Base-by-base conservation (phyloP, 2,797 vertebrate species). In the Sebastes paucispinis region DNA sequence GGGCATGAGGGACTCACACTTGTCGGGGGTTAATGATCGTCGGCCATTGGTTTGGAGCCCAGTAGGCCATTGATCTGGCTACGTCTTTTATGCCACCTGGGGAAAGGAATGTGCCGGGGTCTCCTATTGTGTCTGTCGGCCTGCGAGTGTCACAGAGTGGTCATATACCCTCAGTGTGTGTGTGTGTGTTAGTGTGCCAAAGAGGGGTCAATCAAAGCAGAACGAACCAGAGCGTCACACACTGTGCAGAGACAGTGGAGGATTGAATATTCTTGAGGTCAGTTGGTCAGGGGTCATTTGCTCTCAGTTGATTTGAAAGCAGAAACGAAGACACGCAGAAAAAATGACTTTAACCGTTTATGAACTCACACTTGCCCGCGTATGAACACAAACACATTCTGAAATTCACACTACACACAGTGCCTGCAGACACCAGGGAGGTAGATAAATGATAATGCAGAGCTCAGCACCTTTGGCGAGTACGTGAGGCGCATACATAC, bases 21-120 rank as follows among this genome's bases (percentile, higher is more conserved):
- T 11, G 64, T 82, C 58, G n/a, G 88, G 83, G 92, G 92, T 93
- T 92, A 93, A 90, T 93, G 88, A 91, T 90, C 36, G 34, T 80
- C 80, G 67, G 83, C 76, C 79, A 73, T 82, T 87, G 89, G 75
- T 91, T 69, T 66, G 80, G 69, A 88, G 77, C 71, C 83, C 88
- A 87, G 91, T 90, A 88, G 76, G 86, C 87, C 79, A 92, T 90
- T 92, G 93, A 92, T 93, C 89, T 70, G 87, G 57, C 81, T 83
- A 72, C 3, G 79, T 86, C 89, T 90, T 88, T 90, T 76, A 84
- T 88, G 87, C 91, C 92, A 93, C 93, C 93, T 93, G 92, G 89
- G 91, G 89, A 92, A 88, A 88, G 88, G 90, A 93, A 92, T 91
- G 90, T 78, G 77, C 66, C 1, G 58, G 71, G 50, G 50, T 85